Conservation (phyloP, 2,113 vertebrate species). For the Rattus norvegicus region GRCr8 NC_086029.1:62772501-62773000, state of each 20-base stretch:
- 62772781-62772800: background rate
- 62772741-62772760: background rate
- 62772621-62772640: background rate
- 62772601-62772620: background rate
- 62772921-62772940: constrained; percentile 73
- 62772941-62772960: constrained; percentile 70
- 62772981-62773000: constrained; percentile 70
- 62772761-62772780: background rate
- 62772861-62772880: constrained; percentile 5
- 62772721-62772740: background rate
- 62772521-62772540: background rate
- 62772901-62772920: constrained; percentile 53
- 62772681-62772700: background rate
- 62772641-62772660: constrained; percentile 24
- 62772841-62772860: constrained; percentile 50
- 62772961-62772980: constrained; percentile 50
- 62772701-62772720: background rate
- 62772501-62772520: background rate
- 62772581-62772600: background rate
- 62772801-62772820: background rate
- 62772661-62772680: background rate
- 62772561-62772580: background rate
- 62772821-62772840: background rate
- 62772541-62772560: background rate
- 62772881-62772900: constrained; percentile 66